Evolutionary conservation across 1,140 invertebrate species (phyloP).

Genomic region (Archegozetes longisetosus): DNA sequence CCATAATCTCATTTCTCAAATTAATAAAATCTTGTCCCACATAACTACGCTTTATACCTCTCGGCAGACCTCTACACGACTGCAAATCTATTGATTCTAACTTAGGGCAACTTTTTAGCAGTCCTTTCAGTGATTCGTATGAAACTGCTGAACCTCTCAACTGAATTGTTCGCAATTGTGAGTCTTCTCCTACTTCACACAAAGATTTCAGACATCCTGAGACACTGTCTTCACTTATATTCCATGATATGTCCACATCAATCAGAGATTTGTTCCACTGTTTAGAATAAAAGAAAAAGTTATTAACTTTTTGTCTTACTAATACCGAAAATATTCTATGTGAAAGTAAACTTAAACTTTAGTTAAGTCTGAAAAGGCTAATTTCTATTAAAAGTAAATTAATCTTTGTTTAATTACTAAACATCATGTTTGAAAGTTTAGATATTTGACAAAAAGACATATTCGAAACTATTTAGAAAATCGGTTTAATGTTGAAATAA

Average conservation of each 20-base stretch:
- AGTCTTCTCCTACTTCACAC: constrained; percentile 3
- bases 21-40: constrained; percentile 5
- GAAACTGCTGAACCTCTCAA: constrained; percentile 4
- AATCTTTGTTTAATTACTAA: no score
- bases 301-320: no score
- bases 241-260: constrained; percentile 14
- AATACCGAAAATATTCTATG: no score
- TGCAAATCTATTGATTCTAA: constrained; percentile 13
- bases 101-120: constrained; percentile 5
- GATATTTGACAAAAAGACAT: no score
- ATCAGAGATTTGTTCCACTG: constrained; percentile 14
- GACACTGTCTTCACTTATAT: constrained; percentile 3
- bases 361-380: no score
- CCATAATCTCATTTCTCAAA: constrained; percentile 6
- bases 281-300: neutral
- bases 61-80: constrained; percentile 13
- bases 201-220: neutral
- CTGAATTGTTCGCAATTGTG: neutral
- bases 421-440: no score
- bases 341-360: no score
- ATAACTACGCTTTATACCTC: constrained; percentile 13
- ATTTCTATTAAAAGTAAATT: no score
- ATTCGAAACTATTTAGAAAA: no score
- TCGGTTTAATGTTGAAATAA: neutral
- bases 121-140: neutral